Base-by-base conservation (phyloP, 1,140 invertebrate genomes). In the Mactra quadrangularis region DNA sequence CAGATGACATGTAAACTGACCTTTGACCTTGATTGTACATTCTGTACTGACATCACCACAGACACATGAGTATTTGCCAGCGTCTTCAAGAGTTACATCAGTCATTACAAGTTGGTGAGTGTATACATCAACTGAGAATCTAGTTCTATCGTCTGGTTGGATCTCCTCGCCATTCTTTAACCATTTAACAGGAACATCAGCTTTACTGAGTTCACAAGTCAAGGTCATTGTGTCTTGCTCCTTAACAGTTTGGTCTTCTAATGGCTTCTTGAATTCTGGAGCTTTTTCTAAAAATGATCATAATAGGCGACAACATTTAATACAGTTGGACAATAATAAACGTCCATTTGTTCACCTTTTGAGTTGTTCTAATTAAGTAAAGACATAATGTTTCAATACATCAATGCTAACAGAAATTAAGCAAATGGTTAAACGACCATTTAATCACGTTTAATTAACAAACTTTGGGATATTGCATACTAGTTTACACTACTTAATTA, bases 81-180 rank as follows among this genome's bases (percentile, higher is more conserved):
- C 57, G 74, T 89, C 86, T 29, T 85, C 79, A 13, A 86, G 47
- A n/a, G 82, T 84, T 19, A 84, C 75, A 33, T 90, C 85, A 11
- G 83, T 68, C 17, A 91, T 68, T 11, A 86, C 82, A 19, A 91
- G 78, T 27, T 83, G 76, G 31, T 90, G 89, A 29, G 64, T 57
- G 27, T 83, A 86, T 11, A 84, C 74, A 53, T 91, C 87, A 25
- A 76, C 77, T 17, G 81, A 78, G 87, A 95, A 95, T 6, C 74
- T 71, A 50, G 86, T 84, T 11, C 83, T 79, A 52, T 91, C 87
- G 47, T 52, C 60, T 6, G 83, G 68, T 31, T 81, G 74, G 13
- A 91, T 68, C n/a, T 89, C 88, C 47, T 88, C 75, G 13, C 95
- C 95, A 93, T 88, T 84, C 74, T 90, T 91, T n/a, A 89, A 72